Conservation (phyloP, 2,888 invertebrate genomes). For the Zele albiditarsus region DNA sequence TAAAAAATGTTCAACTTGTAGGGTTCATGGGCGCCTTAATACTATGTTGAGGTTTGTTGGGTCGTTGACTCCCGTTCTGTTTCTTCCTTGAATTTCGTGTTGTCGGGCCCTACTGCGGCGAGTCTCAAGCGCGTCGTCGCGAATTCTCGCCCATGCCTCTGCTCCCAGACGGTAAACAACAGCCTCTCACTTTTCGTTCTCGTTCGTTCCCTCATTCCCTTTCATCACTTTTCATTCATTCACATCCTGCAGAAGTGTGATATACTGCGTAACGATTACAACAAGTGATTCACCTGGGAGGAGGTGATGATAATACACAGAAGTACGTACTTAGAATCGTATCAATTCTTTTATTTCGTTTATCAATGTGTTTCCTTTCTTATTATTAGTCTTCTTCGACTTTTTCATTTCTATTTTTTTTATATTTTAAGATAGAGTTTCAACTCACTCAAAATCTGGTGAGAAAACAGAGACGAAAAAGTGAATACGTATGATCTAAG, state of each 20-base stretch:
- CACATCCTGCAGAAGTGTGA: conserved; percentile 33
- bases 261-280: background rate
- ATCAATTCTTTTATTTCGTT: too few relatives aligned
- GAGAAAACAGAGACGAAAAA: too few relatives aligned
- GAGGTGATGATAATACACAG: too few relatives aligned
- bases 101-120: conserved; percentile 36
- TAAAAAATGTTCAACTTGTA: background rate
- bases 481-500: too few relatives aligned
- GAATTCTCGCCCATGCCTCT: conserved; percentile 52
- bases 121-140: conserved; percentile 51
- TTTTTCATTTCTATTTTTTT: too few relatives aligned
- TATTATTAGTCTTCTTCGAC: too few relatives aligned
- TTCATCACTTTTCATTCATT: conserved; percentile 21
- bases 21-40: conserved; percentile 6
- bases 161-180: conserved; percentile 68
- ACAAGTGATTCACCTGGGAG: too few relatives aligned
- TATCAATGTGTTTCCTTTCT: too few relatives aligned
- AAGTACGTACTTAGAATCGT: too few relatives aligned
- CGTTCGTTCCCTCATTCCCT: conserved; percentile 28
- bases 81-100: conserved; percentile 67
- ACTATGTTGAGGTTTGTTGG: conserved; percentile 55
- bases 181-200: conserved; percentile 41
- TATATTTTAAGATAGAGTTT: too few relatives aligned
- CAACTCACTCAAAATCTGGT: too few relatives aligned
- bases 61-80: conserved; percentile 70